Conservation (phyloP, 2,797 vertebrate species). For the Limosa lapponica region DNA sequence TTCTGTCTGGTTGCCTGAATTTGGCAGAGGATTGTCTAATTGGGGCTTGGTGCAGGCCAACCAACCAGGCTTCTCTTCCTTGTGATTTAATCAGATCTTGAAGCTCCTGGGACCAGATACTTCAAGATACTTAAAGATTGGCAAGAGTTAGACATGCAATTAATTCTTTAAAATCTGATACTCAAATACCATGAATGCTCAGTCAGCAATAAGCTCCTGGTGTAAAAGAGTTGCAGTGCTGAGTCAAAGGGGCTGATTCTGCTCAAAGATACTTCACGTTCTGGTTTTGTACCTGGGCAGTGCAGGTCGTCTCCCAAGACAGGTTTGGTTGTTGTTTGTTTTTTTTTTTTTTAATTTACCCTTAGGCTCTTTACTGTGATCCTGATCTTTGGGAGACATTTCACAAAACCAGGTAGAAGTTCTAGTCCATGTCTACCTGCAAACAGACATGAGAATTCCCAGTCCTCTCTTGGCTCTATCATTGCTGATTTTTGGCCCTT, state of each 20-base stretch:
- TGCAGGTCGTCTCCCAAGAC: not conserved
- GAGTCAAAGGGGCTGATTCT: not conserved
- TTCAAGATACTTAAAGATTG: not conserved
- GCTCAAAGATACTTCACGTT: not conserved
- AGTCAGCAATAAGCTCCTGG: slow-evolving; percentile 9
- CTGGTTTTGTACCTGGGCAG: not conserved
- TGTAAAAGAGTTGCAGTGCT: not conserved
- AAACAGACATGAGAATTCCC: not conserved
- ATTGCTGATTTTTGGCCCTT: slow-evolving; percentile 7
- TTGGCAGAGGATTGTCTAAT: not conserved
- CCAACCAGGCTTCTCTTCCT: slow-evolving; percentile 11
- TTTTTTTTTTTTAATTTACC: not conserved
- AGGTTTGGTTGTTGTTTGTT: not conserved
- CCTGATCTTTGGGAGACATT: not conserved
- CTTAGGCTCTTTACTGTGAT: not conserved
- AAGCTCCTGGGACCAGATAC: not conserved
- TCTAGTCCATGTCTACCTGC: not conserved
- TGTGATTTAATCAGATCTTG: slow-evolving; percentile 4
- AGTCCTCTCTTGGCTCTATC: not conserved
- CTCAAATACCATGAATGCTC: not conserved
- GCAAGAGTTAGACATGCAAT: not conserved
- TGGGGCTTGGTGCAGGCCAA: not conserved
- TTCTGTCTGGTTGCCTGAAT: slow-evolving; percentile 20
- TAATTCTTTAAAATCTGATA: slow-evolving; percentile 38
- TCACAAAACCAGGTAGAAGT: not conserved